phyloP scores from a whole-genome alignment of 2,797 vertebrate genomes.

The Pelodytes ibericus region DNA sequence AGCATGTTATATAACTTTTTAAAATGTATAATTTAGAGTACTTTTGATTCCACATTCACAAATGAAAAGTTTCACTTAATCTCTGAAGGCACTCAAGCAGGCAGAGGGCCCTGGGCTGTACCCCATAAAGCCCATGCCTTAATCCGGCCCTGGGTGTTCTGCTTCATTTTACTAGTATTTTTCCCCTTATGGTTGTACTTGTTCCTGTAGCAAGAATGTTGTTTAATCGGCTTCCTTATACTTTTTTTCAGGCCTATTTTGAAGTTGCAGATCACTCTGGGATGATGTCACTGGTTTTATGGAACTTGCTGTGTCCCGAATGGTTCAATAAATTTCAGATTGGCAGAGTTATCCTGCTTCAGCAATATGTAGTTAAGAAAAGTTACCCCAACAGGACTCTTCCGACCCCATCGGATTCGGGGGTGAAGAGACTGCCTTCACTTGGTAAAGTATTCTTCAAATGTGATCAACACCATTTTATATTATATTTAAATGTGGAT shows the following conservation, averaged over 20 bases:
- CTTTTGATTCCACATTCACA: no score
- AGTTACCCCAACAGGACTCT: conserved; percentile 81
- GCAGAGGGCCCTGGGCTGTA: no score
- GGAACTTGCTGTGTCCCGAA: conserved; percentile 87
- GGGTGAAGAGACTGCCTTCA: conserved; percentile 78
- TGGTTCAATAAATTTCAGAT: conserved; percentile 85
- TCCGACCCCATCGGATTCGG: conserved; percentile 78
- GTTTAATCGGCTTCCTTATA: background rate
- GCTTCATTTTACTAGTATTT: background rate
- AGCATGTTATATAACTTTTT: no score
- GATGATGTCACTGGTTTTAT: conserved; percentile 87
- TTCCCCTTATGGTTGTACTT: background rate
- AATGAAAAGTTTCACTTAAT: no score
- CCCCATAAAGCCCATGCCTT: no score
- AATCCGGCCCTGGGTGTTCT: no score
- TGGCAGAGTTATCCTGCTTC: conserved; percentile 84
- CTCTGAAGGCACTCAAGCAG: no score
- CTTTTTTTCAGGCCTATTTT: conserved; percentile 81
- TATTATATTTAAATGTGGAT: no score
- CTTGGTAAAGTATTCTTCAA: conserved; percentile 77
- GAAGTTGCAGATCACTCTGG: conserved; percentile 92
- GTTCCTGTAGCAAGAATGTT: background rate
- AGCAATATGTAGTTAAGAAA: conserved; percentile 82
- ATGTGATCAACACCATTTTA: background rate
- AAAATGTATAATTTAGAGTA: no score